Conservation (phyloP, 2,888 invertebrate species). For the Nephrotoma flavescens region DNA sequence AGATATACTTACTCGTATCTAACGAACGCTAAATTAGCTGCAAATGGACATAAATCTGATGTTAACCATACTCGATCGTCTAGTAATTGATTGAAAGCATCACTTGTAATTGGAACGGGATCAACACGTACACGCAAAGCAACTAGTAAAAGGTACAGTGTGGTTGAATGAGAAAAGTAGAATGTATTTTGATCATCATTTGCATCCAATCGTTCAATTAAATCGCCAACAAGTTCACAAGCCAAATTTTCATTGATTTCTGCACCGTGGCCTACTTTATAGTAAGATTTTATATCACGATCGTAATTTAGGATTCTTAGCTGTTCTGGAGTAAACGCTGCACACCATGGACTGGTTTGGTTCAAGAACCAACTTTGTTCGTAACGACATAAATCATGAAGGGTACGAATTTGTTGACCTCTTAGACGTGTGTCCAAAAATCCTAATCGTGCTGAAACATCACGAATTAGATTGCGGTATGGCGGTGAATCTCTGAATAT, state of each 20-base stretch:
- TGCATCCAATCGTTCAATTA: slow-evolving; percentile 47
- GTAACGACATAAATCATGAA: slow-evolving; percentile 59
- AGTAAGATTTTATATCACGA: slow-evolving; percentile 54
- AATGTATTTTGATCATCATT: slow-evolving; percentile 38
- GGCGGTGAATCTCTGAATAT: slow-evolving; percentile 20
- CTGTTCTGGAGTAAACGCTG: slow-evolving; percentile 50
- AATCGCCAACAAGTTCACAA: slow-evolving; percentile 49
- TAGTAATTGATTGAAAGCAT: slow-evolving; percentile 38
- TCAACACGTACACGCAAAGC: slow-evolving; percentile 46
- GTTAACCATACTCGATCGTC: slow-evolving; percentile 44
- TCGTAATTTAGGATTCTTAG: slow-evolving; percentile 51
- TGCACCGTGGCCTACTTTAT: slow-evolving; percentile 53
- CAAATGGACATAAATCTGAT: slow-evolving; percentile 46
- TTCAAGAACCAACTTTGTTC: slow-evolving; percentile 53
- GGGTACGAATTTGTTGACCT: neutral
- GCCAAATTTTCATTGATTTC: slow-evolving; percentile 45
- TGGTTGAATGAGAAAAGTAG: slow-evolving; percentile 43
- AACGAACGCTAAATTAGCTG: slow-evolving; percentile 50
- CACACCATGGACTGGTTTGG: slow-evolving; percentile 53
- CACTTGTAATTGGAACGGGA: slow-evolving; percentile 38
- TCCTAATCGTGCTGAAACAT: slow-evolving; percentile 38
- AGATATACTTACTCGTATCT: slow-evolving; percentile 37
- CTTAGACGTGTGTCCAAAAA: neutral
- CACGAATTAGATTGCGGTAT: slow-evolving; percentile 30
- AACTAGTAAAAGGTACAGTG: slow-evolving; percentile 38